These are phyloP conservation scores for Drosophila ficusphila DNA, from an alignment of 1,140 invertebrate genomes.

Conservation along the genomic window DNA sequence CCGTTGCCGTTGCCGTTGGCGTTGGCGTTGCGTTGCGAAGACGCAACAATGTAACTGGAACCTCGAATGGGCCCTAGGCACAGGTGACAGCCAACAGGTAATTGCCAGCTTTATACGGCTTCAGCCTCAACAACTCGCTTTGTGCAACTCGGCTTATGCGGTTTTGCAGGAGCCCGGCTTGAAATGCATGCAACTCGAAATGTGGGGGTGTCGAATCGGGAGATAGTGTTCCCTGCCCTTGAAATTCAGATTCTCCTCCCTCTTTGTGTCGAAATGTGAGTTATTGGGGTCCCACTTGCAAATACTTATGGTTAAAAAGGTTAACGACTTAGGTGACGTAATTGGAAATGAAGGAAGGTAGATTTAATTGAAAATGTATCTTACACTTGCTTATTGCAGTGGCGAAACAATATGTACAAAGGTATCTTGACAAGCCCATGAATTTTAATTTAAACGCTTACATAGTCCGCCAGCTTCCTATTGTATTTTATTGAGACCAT, in stretches of 20 bases:
- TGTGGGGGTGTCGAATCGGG: not conserved
- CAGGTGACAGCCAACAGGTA: constrained; percentile 7
- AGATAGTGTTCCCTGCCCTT: not conserved
- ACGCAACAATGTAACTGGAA: constrained; percentile 62
- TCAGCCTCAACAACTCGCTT: not conserved
- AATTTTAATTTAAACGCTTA: too few relatives aligned
- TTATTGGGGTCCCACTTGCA: not conserved
- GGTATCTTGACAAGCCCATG: too few relatives aligned
- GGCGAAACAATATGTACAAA: too few relatives aligned
- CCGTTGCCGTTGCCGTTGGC: too few relatives aligned
- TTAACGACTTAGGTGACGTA: not conserved
- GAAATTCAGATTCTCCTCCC: not conserved
- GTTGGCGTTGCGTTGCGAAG: constrained; percentile 49
- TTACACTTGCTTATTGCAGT: too few relatives aligned
- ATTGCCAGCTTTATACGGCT: not conserved
- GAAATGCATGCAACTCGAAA: constrained; percentile 4
- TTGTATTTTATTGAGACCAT: too few relatives aligned
- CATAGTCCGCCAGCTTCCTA: too few relatives aligned
- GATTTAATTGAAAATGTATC: too few relatives aligned
- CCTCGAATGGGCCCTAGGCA: constrained; percentile 5
- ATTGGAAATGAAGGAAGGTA: not conserved
- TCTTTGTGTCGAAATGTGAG: not conserved
- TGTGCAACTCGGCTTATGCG: not conserved
- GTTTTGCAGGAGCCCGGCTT: not conserved
- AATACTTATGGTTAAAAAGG: not conserved